These are phyloP conservation scores for Clavelina lepadiformis DNA, from an alignment of 23 tunicate species.

Conservation along the genomic window DNA sequence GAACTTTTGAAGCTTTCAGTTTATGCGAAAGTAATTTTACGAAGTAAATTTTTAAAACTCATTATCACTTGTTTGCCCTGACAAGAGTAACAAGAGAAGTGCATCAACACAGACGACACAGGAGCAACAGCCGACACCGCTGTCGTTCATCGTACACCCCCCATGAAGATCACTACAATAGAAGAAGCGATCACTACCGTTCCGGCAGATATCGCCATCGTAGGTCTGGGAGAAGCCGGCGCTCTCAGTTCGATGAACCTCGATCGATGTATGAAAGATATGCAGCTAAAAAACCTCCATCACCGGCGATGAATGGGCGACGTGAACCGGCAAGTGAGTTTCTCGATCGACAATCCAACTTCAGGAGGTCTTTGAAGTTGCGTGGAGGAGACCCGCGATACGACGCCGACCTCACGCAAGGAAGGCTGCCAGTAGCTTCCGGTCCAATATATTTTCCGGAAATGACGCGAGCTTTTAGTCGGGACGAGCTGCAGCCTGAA, in stretches of 20 bases:
- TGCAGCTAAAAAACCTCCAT: slow-evolving; percentile 31
- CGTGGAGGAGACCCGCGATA: background rate
- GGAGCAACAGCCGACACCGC: too few relatives aligned
- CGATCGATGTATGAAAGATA: slow-evolving; percentile 28
- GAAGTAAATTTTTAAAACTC: too few relatives aligned
- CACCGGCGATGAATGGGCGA: slow-evolving; percentile 18
- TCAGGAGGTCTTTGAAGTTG: background rate
- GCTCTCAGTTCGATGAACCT: background rate
- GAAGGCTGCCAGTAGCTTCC: background rate
- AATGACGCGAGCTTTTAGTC: slow-evolving; percentile 19
- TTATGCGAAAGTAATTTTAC: too few relatives aligned
- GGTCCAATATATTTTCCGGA: slow-evolving; percentile 39
- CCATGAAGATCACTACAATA: background rate
- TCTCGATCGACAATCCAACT: slow-evolving; percentile 1
- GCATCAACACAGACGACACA: too few relatives aligned
- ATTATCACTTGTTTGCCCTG: too few relatives aligned
- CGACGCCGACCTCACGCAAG: background rate
- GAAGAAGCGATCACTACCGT: background rate
- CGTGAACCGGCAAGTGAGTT: background rate
- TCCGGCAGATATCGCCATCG: too few relatives aligned
- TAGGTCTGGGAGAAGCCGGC: too few relatives aligned
- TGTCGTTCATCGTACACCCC: too few relatives aligned
- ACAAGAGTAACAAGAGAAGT: too few relatives aligned
- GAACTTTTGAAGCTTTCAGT: too few relatives aligned
- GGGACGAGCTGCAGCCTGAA: slow-evolving; percentile 5